These are phyloP conservation scores for Yasuhikotakia modesta DNA, from an alignment of 2,797 vertebrate genomes.

Conservation along the genomic window DNA sequence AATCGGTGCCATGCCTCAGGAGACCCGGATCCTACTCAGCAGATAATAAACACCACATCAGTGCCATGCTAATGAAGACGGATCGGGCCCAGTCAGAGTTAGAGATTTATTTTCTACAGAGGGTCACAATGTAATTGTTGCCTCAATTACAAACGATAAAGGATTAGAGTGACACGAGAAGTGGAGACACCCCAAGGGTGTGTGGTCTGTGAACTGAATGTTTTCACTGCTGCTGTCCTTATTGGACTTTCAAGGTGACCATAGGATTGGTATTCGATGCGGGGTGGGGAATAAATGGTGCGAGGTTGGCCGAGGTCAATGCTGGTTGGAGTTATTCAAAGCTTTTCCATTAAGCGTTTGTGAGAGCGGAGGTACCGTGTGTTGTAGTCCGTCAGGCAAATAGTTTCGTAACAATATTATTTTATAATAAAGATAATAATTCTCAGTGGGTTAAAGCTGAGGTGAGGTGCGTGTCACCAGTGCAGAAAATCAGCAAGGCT, in stretches of 20 bases:
- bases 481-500: background rate
- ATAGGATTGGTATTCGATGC: slow-evolving; percentile 62
- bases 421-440: slow-evolving; percentile 1
- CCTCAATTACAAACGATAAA: slow-evolving; percentile 70
- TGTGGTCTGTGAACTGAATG: slow-evolving; percentile 36
- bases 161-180: slow-evolving; percentile 65
- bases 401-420: slow-evolving; percentile 8
- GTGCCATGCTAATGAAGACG: slow-evolving; percentile 74
- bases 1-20: slow-evolving; percentile 52
- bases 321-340: background rate
- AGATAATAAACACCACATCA: slow-evolving; percentile 72
- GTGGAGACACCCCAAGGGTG: slow-evolving; percentile 66
- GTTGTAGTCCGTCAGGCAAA: slow-evolving; percentile 4
- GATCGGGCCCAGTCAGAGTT: slow-evolving; percentile 61
- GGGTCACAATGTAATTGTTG: slow-evolving; percentile 73
- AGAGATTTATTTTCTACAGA: slow-evolving; percentile 62
- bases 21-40: slow-evolving; percentile 66
- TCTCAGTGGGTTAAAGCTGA: background rate
- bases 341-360: slow-evolving; percentile 15
- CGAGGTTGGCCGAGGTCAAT: background rate
- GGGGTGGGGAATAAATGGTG: background rate
- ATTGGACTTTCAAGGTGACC: slow-evolving; percentile 63
- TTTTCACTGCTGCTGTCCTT: slow-evolving; percentile 35
- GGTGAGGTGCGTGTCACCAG: background rate
- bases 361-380: background rate